Evolutionary conservation across 2,888 invertebrate species (phyloP), one percentile per base, ranked within the genome.

Genomic region (Leptopilina syphax): DNA sequence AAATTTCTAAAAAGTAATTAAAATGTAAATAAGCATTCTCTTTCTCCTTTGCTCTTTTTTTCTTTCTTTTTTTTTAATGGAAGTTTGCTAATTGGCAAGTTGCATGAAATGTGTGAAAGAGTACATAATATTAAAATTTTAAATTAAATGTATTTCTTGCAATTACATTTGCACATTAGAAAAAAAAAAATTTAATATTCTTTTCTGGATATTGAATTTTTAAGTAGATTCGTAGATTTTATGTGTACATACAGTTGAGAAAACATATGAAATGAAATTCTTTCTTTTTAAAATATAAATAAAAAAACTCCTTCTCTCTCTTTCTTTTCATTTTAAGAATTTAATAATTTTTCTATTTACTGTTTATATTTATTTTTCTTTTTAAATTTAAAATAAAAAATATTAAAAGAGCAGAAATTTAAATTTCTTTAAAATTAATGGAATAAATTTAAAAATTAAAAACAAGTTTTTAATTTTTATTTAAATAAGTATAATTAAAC

Each of bases 11-110:
- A 73, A 73, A 73, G 73, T 50, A 73, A 73, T 73, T 73, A 73
- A 73, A 73, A 73, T 73, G 73, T 73, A 73, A 73, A 73, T 73
- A 73, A 27, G 73, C 13, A 60, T 60, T 60, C n/a, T 54, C 24
- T 70, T 13, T 27, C 47, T 47, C 47, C 34, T 34, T 34, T 34
- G 34, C 34, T 34, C 34, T 34, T 34, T 34, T 34, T 34, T 50
- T 9, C 12, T 50, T 54, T 54, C 57, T n/a, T 57, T 34, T 54
- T 50, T 54, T 73, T 70, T 70, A 13, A n/a, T 57, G 13, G 73
- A 54, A 57, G 27, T 57, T 34, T 27, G 73, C n/a, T 54, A 57
- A 73, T 73, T 54, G 34, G n/a, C 73, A 73, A 73, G 73, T 57
- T 57, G 54, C 54, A 57, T 34, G 57, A 34, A 27, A 34, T 57